Conservation (phyloP, 2,113 vertebrate species). For the Leptosomus discolor region DNA sequence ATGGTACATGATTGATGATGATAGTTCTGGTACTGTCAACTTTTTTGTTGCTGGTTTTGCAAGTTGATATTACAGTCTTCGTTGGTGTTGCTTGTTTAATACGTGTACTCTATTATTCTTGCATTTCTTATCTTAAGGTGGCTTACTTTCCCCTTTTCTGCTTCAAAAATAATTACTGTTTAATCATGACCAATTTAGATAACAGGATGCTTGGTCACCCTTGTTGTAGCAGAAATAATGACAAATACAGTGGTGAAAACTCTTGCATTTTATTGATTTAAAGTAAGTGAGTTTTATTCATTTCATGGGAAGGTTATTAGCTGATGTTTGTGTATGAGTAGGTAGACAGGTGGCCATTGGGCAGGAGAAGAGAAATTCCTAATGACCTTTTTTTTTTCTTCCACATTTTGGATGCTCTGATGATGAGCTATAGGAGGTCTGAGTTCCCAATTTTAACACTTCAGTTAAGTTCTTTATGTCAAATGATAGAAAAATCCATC, state of each 20-base stretch:
- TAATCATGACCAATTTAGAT: neutral
- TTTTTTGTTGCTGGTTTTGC: neutral
- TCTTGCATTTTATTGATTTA: neutral
- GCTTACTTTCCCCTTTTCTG: neutral
- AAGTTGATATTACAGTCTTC: neutral
- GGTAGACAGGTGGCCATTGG: neutral
- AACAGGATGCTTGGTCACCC: neutral
- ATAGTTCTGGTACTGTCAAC: neutral
- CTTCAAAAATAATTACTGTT: neutral
- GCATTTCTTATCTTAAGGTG: neutral
- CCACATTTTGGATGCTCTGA: neutral
- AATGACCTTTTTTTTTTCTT: fast-evolving
- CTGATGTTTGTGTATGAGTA: neutral
- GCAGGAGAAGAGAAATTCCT: neutral
- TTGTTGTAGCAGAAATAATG: neutral
- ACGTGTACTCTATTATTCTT: neutral
- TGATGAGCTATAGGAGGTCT: neutral
- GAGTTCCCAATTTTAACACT: neutral
- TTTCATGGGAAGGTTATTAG: neutral
- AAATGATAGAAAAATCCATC: neutral
- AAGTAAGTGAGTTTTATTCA: neutral
- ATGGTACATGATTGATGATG: neutral
- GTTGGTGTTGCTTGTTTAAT: neutral
- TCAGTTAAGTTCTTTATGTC: neutral
- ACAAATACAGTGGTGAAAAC: neutral